A percentile compares a stretch with the other conserved stretches of the same genome.
These are phyloP conservation scores for Pygoscelis antarcticus DNA, from an alignment of 2,113 vertebrate species.

Conservation along the genomic window DNA sequence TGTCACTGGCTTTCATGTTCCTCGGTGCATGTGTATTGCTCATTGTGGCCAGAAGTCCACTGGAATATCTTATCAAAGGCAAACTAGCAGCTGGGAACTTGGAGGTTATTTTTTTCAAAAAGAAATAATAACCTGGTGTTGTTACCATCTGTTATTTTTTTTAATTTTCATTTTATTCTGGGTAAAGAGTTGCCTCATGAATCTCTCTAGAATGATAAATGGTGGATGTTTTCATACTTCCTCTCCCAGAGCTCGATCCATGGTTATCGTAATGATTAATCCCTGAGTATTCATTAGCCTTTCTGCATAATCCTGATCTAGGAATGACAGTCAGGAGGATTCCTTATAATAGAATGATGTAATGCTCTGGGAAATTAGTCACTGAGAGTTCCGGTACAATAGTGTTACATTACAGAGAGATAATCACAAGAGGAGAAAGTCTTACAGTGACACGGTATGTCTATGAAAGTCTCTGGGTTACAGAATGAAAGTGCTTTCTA, in stretches of 20 bases:
- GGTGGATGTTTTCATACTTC: background rate
- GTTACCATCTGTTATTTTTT: background rate
- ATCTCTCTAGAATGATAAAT: background rate
- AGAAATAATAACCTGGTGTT: background rate
- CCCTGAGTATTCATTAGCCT: background rate
- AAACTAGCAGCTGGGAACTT: background rate
- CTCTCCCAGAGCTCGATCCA: background rate
- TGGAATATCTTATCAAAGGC: background rate
- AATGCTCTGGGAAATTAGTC: constrained; percentile 26
- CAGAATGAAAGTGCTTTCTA: background rate
- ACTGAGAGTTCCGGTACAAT: background rate
- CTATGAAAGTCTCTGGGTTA: background rate
- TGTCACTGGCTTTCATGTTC: background rate
- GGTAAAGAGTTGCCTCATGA: background rate
- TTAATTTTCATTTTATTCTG: background rate
- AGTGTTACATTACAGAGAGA: background rate
- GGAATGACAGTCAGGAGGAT: constrained; percentile 26
- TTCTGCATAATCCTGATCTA: background rate
- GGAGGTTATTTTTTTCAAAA: background rate
- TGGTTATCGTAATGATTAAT: background rate
- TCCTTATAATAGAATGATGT: constrained; percentile 10
- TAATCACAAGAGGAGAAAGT: background rate
- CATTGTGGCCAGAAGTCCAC: background rate
- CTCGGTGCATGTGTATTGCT: no score
- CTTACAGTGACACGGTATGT: background rate